Percentiles rank a stretch among this genome's conserved stretches.
Evolutionary conservation across 2,888 invertebrate genomes (phyloP).

Genomic region (Lasioglossum morio): DNA sequence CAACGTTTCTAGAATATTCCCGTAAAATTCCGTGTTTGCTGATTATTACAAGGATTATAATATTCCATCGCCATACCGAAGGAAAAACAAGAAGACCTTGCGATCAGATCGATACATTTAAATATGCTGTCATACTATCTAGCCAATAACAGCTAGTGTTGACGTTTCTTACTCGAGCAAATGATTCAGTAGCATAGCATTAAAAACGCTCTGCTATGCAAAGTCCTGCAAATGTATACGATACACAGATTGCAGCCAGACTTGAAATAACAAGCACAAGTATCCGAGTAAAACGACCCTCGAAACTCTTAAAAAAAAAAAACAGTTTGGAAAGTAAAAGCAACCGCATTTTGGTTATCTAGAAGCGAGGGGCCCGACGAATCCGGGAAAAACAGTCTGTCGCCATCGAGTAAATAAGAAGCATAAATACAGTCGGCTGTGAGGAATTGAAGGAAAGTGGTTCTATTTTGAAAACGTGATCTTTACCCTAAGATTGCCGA

Average conservation of each 20-base stretch:
- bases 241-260: neutral
- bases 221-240: neutral
- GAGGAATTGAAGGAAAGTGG: slow-evolving; percentile 9
- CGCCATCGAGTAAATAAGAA: slow-evolving; percentile 7
- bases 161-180: neutral
- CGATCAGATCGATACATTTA: neutral
- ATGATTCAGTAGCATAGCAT: neutral
- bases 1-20: neutral
- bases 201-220: neutral
- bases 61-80: neutral
- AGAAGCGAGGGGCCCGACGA: neutral
- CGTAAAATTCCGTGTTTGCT: neutral
- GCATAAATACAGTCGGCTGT: neutral
- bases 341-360: neutral
- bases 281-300: neutral
- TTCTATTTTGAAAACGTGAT: slow-evolving; percentile 53
- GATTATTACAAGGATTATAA: neutral
- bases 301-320: neutral
- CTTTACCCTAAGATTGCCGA: neutral
- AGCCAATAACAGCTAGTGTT: neutral
- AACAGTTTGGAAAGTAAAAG: neutral
- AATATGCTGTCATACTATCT: neutral
- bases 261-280: neutral
- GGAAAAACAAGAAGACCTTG: neutral
- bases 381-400: neutral